Evolutionary conservation across 2,797 vertebrate genomes (phyloP), one percentile per base, ranked within the genome.

Genomic region (Syndactyla subalaris): DNA sequence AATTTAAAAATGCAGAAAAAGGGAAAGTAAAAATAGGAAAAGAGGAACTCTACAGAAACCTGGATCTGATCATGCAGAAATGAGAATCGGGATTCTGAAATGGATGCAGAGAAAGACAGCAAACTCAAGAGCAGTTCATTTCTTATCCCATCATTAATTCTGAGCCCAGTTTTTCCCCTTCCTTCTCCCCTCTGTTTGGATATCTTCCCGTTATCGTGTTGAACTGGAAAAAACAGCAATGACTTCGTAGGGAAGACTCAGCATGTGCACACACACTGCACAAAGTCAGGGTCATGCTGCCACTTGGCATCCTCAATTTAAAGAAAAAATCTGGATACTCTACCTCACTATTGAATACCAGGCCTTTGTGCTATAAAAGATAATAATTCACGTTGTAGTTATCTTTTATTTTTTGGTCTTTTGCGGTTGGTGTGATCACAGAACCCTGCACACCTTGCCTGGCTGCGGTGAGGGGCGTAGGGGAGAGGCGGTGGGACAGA

Each of bases 151-250:
- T 36, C 73, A 7, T 36, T 73, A 88, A 52, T 78, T 75, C 92
- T 26, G 79, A 96, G 93, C 95, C 96, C 79, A 86, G 73, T 86
- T 94, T 78, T 95, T 30, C 92, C 93, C 90, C 81, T 55, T 95
- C 91, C 78, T 85, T 92, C 80, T 32, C 77, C 38, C 93, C 84
- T 77, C 79, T 48, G 1, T 48, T 73, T 27, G 46, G 57, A 29
- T 46, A 58, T 88, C 49, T 86, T 41, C 91, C 80, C 63, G 15
- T 48, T 70, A 57, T 2, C 0, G 0, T 5, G 45, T 15, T 7
- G n/a, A 82, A 73, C 58, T 17, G 71, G 58, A 61, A 57, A 57
- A 78, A 72, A 16, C 0, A 11, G 62, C 67, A 66, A 61, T 12
- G 14, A 52, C 71, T 38, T 32, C 0, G 18, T 17, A 29, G 0